Conservation (phyloP, 2,797 vertebrate species). For the Platyrinchus mystaceus region DNA sequence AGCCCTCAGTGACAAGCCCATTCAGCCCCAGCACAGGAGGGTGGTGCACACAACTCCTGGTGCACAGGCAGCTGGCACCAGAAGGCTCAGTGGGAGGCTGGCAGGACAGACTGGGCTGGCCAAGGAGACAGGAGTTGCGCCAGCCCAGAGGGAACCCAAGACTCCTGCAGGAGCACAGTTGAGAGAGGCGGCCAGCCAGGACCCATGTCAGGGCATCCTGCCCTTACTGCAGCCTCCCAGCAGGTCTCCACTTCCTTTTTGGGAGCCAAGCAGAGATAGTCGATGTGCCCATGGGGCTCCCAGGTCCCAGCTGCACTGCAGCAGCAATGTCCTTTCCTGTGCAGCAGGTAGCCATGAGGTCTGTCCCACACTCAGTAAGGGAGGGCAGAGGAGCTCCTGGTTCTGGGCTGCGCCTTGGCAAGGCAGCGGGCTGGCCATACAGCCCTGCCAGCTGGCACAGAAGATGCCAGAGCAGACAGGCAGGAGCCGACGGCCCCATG, state of each 20-base stretch:
- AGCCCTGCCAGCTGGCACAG: constrained; percentile 37
- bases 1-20: background rate
- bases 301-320: background rate
- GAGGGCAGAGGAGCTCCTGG: background rate
- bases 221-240: background rate
- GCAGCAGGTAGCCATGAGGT: background rate
- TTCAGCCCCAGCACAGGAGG: background rate
- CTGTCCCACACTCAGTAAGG: background rate
- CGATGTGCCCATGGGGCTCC: accelerated
- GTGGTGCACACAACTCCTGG: accelerated
- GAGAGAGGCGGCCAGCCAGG: background rate
- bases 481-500: background rate
- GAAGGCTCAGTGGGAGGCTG: background rate
- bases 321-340: background rate
- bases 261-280: background rate
- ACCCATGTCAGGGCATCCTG: background rate
- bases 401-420: constrained; percentile 1
- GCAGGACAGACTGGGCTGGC: background rate
- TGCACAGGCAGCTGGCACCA: background rate
- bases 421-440: background rate
- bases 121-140: accelerated
- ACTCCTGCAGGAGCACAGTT: background rate
- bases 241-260: background rate
- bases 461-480: constrained; percentile 37
- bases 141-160: background rate